Base-by-base conservation (phyloP, 2,113 vertebrate genomes). In the Malurus cyaneus region DNA sequence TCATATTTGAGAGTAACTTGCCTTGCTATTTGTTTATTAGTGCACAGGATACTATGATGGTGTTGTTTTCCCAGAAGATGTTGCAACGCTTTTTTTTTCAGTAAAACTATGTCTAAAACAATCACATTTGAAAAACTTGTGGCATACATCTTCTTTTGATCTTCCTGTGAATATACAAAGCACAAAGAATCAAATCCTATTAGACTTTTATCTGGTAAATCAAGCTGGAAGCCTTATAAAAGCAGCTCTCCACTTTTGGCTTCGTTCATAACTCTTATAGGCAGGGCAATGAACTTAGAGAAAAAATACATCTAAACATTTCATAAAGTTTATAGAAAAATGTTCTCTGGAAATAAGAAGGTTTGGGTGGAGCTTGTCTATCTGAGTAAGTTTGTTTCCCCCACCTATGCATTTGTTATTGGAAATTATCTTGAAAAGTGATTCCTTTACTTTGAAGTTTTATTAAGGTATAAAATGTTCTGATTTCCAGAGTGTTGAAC, bases 61-160 rank as follows among this genome's bases (percentile, higher is more conserved):
- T 70, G 17, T 42, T 86, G 16, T 93, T 88, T 92, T 67, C 61
- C 53, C 66, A 86, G 62, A 88, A 54, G 80, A 89, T 57, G 39
- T 86, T 93, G 84, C 74, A 86, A 88, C 41, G 34, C 9, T 64
- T 57, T 66, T 88, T 46, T 92, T 91, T 90, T 76, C 42, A 92
- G 41, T 80, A 86, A 74, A 95, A 46, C 26, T 86, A 8, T 60
- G 50, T 80, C 62, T 91, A 53, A 92, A 88, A 32, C 61, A 80
- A 46, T 64, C 32, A 52, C 71, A 78, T 72, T 90, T 91, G 59
- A 93, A 92, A 92, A 85, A 60, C 21, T 72, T 78, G 70, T 61
- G 78, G 65, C 53, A 42, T 70, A 50, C 49, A 50, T 90, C 71
- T 20, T 85, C 70, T 92, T 93, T 94, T 94, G 89, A 92, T 95